These are phyloP conservation scores for Lathamus discolor DNA, from an alignment of 2,113 vertebrate species.

Conservation along the genomic window DNA sequence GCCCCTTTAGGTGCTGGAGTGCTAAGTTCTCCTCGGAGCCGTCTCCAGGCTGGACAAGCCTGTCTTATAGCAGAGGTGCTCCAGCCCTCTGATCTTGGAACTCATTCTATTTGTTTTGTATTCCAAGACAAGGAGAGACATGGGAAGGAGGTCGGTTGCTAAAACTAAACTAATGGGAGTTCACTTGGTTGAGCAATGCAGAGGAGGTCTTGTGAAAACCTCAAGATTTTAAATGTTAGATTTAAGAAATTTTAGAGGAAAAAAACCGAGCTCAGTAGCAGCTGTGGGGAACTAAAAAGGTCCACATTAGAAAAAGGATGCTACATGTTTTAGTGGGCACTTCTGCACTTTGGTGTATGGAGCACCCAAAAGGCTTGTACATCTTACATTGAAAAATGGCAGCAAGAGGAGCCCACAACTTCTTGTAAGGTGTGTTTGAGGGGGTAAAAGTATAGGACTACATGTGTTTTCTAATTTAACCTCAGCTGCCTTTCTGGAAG, in stretches of 20 bases:
- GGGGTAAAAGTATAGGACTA: not conserved
- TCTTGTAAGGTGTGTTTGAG: not conserved
- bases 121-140: not conserved
- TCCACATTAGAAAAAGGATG: not conserved
- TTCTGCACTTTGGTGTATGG: not conserved
- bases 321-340: not conserved
- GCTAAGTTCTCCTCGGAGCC: not conserved
- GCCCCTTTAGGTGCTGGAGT: not conserved
- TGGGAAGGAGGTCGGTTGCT: not conserved
- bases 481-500: not conserved
- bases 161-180: not conserved
- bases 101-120: fast-evolving
- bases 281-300: not conserved
- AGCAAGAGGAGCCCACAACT: not conserved
- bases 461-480: not conserved
- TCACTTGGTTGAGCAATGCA: not conserved
- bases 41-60: not conserved
- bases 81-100: not conserved
- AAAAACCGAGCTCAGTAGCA: not conserved
- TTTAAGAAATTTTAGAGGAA: not conserved
- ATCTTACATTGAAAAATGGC: not conserved
- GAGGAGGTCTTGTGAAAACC: not conserved
- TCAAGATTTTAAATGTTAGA: not conserved
- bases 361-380: not conserved
- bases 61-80: not conserved